Evolutionary conservation across 2,888 invertebrate species (phyloP), one percentile per base, ranked within the genome.

Genomic region (Hofmannophila pseudospretella): DNA sequence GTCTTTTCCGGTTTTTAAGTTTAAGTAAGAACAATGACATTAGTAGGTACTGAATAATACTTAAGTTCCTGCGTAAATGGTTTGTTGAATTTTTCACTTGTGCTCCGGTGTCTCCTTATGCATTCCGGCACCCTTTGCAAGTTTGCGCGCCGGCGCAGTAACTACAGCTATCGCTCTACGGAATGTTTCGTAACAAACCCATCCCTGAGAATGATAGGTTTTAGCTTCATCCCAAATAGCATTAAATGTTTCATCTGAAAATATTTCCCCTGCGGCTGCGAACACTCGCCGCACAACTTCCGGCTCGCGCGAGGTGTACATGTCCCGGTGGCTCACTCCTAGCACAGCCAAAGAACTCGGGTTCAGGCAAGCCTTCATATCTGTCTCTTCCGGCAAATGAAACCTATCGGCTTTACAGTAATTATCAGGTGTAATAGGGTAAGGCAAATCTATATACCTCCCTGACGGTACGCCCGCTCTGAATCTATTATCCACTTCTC

Each of bases 151-250:
- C 16, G 16, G 5, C 3, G 5, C 16, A 16, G 16, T 5, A 4
- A 16, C 23, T n/a, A n/a, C n/a, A 4, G 3, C n/a, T 23, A 23
- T 2, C n/a, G 47, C 45, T 19, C 36, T 36, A 7, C 47, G 40
- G 28, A 78, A 79, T 1, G 81, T 81, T 42, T 82, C 75, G 1
- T 71, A 63, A 42, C 76, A 82, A 5, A 88, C 88, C 40, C 50
- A 51, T 3, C 76, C 84, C 27, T 76, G 66, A 29, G 74, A 59
- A 48, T 88, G 85, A 36, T 51, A 49, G 44, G 75, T 63, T 22
- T 69, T 49, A 1, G 84, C 87, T 16, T 65, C 59, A 32, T 75
- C 45, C 87, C 87, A 88, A 32, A 84, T 42, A 42, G 54, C 49
- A 31, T 76, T 60, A 49, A 88, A 88, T 7, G 46, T 54, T 31